A percentile compares a stretch with the other conserved stretches of the same genome.
phyloP scores from a whole-genome alignment of 2,113 vertebrate genomes.

The Eurystomus gularis region DNA sequence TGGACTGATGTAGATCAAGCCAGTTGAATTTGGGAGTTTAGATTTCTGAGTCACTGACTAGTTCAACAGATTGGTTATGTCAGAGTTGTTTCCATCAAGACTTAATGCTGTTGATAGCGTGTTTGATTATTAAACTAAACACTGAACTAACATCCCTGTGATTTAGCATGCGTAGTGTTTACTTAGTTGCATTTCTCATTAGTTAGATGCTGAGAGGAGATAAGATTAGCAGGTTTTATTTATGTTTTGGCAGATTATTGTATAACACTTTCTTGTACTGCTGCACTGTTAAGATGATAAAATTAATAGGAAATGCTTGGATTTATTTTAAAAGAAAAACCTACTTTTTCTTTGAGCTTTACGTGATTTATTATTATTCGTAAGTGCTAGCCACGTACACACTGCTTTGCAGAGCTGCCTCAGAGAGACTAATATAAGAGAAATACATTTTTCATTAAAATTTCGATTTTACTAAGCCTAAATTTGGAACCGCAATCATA shows the following conservation, averaged over 20 bases:
- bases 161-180: neutral
- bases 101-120: neutral
- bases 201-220: conserved; percentile 4
- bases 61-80: neutral
- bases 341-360: neutral
- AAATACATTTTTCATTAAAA: neutral
- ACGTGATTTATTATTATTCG: neutral
- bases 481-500: neutral
- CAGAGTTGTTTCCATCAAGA: neutral
- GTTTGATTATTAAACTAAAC: neutral
- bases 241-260: neutral
- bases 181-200: conserved; percentile 12
- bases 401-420: neutral
- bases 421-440: neutral
- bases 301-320: neutral
- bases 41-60: neutral
- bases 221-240: conserved; percentile 21
- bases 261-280: neutral
- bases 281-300: neutral
- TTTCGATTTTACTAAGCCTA: neutral
- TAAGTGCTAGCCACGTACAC: neutral
- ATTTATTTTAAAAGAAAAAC: neutral
- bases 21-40: neutral
- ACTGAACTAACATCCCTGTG: neutral
- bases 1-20: neutral